These are phyloP conservation scores for Bimastos eiseni DNA, from an alignment of 2,888 invertebrate genomes.

Conservation along the genomic window DNA sequence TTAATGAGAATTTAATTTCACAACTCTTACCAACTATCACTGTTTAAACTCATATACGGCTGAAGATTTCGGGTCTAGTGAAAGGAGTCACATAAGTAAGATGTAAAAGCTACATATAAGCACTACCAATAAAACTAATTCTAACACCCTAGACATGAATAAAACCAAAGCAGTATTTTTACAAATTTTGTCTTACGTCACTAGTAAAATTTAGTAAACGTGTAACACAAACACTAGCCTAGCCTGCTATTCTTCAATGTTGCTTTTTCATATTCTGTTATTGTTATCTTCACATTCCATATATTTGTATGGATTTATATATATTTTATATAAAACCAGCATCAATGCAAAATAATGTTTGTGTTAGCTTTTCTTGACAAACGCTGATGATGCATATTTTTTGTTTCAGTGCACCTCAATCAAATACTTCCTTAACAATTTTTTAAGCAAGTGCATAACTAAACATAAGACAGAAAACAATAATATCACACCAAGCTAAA, in stretches of 20 bases:
- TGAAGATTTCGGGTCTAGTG: background rate
- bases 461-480: background rate
- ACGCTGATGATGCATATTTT: background rate
- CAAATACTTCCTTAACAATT: background rate
- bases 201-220: background rate
- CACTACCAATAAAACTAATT: slow-evolving; percentile 13
- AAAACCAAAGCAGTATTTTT: background rate
- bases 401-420: background rate
- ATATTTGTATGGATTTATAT: background rate
- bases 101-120: background rate
- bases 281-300: background rate
- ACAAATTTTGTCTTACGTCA: background rate
- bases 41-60: background rate
- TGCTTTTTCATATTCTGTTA: background rate
- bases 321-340: background rate
- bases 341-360: background rate
- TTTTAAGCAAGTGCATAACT: background rate
- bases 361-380: background rate
- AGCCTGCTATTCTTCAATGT: background rate
- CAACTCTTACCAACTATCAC: background rate
- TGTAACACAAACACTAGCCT: background rate
- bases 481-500: background rate
- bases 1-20: background rate
- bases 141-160: slow-evolving; percentile 13
- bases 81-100: background rate